Conservation (phyloP, 2,113 vertebrate species). For the Peromyscus leucopus region DNA sequence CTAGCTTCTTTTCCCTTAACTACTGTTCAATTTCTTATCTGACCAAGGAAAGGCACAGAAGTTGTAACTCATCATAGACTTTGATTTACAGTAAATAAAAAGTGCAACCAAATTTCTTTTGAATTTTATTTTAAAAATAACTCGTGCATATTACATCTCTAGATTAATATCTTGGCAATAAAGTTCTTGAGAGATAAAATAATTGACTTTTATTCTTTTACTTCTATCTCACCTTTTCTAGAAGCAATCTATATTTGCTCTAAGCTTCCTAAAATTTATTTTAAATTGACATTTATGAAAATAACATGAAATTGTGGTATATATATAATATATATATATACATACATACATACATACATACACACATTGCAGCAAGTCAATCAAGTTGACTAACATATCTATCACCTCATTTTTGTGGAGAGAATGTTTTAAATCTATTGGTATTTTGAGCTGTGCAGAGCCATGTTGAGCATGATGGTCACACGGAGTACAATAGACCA, state of each 20-base stretch:
- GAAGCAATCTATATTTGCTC: background rate
- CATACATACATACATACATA: too few relatives aligned
- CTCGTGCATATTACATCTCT: background rate
- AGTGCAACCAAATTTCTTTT: background rate
- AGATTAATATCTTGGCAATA: background rate
- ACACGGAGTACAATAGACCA: background rate
- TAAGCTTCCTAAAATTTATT: background rate
- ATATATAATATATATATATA: background rate
- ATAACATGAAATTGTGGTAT: background rate
- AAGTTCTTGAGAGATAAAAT: background rate
- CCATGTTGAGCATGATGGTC: background rate
- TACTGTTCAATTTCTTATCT: background rate
- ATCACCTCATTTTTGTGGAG: background rate
- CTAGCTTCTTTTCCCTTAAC: slow-evolving; percentile 10
- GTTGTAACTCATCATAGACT: background rate
- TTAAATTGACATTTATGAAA: slow-evolving; percentile 17
- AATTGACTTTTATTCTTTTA: background rate
- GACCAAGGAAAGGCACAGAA: background rate
- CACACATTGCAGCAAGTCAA: background rate
- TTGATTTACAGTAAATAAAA: slow-evolving; percentile 10
- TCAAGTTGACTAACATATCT: background rate
- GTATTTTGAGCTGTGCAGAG: background rate
- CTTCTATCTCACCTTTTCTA: background rate
- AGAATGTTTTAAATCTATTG: background rate
- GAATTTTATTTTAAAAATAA: slow-evolving; percentile 10